Evolutionary conservation across 2,888 invertebrate genomes (phyloP), one percentile per base, ranked within the genome.

Genomic region (Cryptus viduatorius): DNA sequence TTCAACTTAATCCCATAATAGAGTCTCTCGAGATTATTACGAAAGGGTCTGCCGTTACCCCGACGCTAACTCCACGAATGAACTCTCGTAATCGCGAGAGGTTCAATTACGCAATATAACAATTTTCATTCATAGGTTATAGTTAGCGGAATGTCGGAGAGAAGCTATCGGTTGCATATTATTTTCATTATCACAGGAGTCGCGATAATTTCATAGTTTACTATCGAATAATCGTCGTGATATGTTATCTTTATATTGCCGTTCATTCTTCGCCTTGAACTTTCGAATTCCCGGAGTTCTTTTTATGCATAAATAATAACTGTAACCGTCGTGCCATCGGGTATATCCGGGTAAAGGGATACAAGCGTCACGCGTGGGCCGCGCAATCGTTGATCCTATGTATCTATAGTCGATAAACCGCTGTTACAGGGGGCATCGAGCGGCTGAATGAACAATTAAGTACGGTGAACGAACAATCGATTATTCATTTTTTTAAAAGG

Each of bases 191-290:
- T 42, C 14, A n/a, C 44, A 4, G 2, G n/a, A 29, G 24, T 2
- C 29, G 16, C 59, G 59, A 61, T 61, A 59, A 73, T 24, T 69
- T 73, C 46, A 44, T 29, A 29, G 31, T 61, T 72, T 59, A 72
- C 44, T 44, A 46, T 73, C 29, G 31, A 12, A 42, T 46, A 61
- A 59, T 46, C 8, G 61, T 44, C 56, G n/a, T 24, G 10, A 12
- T 31, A n/a, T 29, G 37, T 16, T 7, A 61, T 61, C 24, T 24
- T 56, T 12, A 4, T n/a, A 46, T 46, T 73, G 44, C 73, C 73
- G 59, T 73, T 73, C 46, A 61, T 73, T 44, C 44, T 73, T 46
- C 16, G 16, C 59, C 73, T 73, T 59, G 73, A 59, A 46, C 61
- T 61, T 73, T 46, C 46, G 56, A 56, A 19, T 7, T 24, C 8